These are phyloP conservation scores for Hyposoter didymator DNA, from an alignment of 2,888 invertebrate species.

Conservation along the genomic window DNA sequence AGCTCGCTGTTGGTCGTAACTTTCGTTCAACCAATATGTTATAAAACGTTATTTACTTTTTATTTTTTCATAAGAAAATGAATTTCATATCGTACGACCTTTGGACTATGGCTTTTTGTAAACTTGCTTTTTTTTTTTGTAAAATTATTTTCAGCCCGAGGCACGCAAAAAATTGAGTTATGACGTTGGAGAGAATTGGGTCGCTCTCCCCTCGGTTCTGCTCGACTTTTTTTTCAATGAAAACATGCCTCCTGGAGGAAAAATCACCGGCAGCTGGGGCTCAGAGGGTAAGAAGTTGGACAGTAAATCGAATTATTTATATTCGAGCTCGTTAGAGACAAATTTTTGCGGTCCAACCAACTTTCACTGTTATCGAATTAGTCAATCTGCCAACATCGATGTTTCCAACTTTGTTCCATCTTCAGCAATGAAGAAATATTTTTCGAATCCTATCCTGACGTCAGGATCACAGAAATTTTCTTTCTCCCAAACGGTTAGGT, in stretches of 20 bases:
- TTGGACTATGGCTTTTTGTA: background rate
- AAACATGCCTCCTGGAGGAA: slow-evolving; percentile 14
- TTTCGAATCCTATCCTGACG: background rate
- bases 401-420: background rate
- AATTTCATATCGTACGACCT: slow-evolving; percentile 1
- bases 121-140: slow-evolving; percentile 5
- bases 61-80: background rate
- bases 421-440: background rate
- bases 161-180: slow-evolving; percentile 56
- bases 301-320: slow-evolving; percentile 55
- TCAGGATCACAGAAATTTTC: background rate
- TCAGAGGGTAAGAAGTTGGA: slow-evolving; percentile 31
- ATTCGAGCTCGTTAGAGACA: slow-evolving; percentile 32
- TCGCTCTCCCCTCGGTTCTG: slow-evolving; percentile 42
- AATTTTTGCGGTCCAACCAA: slow-evolving; percentile 39
- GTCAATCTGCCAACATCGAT: background rate
- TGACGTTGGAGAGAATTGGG: slow-evolving; percentile 51
- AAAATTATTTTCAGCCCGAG: slow-evolving; percentile 33
- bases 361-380: slow-evolving; percentile 8
- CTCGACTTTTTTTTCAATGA: slow-evolving; percentile 28
- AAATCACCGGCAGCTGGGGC: background rate
- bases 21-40: background rate
- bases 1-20: background rate
- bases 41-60: slow-evolving; percentile 1
- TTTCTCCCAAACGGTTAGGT: background rate